Conservation (phyloP, 2,888 invertebrate species). For the Synergus itoensis region DNA sequence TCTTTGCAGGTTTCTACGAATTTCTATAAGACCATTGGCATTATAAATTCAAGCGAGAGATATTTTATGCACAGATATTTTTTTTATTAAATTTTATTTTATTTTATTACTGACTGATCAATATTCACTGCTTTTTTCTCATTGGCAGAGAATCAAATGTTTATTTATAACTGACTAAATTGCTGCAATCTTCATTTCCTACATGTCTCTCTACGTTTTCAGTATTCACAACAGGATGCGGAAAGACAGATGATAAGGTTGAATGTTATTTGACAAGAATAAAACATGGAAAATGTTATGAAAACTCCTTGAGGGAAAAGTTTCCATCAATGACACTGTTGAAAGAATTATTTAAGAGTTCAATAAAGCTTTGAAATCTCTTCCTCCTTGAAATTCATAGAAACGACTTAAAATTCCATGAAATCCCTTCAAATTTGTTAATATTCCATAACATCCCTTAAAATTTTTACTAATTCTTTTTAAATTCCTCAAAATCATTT, state of each 20-base stretch:
- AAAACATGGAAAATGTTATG: neutral
- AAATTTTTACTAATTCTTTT: no score
- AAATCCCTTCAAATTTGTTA: no score
- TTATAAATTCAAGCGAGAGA: neutral
- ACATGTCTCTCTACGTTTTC: neutral
- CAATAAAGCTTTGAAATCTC: no score
- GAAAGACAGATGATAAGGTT: neutral
- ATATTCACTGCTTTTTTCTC: no score
- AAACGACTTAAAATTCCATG: no score
- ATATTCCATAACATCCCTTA: no score
- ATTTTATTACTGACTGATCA: no score
- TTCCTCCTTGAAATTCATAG: no score
- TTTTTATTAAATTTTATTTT: neutral
- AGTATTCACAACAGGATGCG: neutral
- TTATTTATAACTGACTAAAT: neutral
- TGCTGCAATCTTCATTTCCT: neutral
- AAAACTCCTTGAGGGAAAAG: neutral
- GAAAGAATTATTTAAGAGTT: no score
- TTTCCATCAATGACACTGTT: neutral
- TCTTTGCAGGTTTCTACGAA: conserved; percentile 6
- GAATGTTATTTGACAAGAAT: neutral
- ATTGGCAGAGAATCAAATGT: neutral
- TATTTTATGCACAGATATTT: neutral
- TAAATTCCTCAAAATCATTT: no score
- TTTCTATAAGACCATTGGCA: neutral